Evolutionary conservation across 2,113 vertebrate genomes (phyloP).

Genomic region (Chloroceryle aenea): DNA sequence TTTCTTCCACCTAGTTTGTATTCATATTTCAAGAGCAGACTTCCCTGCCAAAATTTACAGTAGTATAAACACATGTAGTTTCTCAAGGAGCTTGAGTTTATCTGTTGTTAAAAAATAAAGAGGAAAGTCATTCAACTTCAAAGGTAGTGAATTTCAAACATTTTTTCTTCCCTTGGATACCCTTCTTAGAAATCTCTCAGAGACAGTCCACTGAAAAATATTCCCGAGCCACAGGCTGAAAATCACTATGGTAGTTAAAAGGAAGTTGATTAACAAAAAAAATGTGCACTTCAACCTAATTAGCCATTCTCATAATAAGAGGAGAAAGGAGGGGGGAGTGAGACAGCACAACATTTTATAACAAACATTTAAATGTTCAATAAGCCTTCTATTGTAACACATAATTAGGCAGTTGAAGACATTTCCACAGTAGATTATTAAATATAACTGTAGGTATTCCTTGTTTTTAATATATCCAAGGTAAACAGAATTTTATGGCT

Average conservation of each 20-base stretch:
- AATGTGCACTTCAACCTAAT: not conserved
- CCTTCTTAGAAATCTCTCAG: not conserved
- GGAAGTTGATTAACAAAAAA: not conserved
- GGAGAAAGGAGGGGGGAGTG: not conserved
- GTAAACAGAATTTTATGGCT: not conserved
- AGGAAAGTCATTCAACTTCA: not conserved
- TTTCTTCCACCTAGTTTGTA: not conserved
- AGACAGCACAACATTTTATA: not conserved
- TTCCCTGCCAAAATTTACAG: not conserved
- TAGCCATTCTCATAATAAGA: not conserved
- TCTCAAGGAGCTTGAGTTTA: not conserved
- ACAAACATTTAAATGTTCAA: not conserved
- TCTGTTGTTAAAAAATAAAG: not conserved
- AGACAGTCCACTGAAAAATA: not conserved
- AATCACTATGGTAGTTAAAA: not conserved
- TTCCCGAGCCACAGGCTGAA: not conserved
- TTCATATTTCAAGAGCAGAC: not conserved
- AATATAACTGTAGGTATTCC: not conserved
- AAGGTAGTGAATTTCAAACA: not conserved
- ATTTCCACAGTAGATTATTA: not conserved
- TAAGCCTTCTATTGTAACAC: not conserved
- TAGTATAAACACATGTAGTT: not conserved
- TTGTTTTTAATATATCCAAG: not conserved
- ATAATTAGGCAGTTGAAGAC: conserved; percentile 14
- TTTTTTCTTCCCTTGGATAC: not conserved